These are phyloP conservation scores for Athripsodes cinereus DNA, from an alignment of 2,888 invertebrate genomes.

Conservation along the genomic window DNA sequence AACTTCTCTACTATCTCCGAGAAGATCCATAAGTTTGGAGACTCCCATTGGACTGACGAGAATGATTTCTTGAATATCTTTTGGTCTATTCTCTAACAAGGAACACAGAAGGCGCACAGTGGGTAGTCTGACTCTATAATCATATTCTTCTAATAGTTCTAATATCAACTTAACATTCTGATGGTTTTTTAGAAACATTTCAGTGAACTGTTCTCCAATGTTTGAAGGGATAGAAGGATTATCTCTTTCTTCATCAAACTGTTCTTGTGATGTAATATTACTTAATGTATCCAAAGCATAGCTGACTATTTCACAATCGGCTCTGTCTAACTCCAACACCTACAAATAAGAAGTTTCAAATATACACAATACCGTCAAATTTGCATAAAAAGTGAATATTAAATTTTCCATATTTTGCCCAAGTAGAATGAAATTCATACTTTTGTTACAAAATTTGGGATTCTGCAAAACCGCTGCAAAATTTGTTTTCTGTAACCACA, in stretches of 20 bases:
- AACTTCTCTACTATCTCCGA: constrained; percentile 91
- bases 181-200: constrained; percentile 89
- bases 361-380: too few relatives aligned
- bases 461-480: too few relatives aligned
- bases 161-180: constrained; percentile 79
- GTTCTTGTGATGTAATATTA: constrained; percentile 78
- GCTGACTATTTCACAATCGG: constrained; percentile 86
- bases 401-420: too few relatives aligned
- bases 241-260: constrained; percentile 76
- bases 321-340: constrained; percentile 82
- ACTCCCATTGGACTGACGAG: constrained; percentile 94
- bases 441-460: too few relatives aligned
- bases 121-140: constrained; percentile 87
- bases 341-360: too few relatives aligned
- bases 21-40: constrained; percentile 93
- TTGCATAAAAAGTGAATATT: too few relatives aligned
- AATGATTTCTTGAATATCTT: constrained; percentile 82
- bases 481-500: too few relatives aligned
- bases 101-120: constrained; percentile 84
- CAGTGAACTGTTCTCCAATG: constrained; percentile 91
- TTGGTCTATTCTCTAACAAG: constrained; percentile 78
- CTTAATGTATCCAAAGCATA: constrained; percentile 89
- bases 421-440: too few relatives aligned
- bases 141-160: constrained; percentile 87
- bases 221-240: constrained; percentile 59